phyloP scores from a whole-genome alignment of 2,888 invertebrate genomes.

The Rhyacophila evoluta region DNA sequence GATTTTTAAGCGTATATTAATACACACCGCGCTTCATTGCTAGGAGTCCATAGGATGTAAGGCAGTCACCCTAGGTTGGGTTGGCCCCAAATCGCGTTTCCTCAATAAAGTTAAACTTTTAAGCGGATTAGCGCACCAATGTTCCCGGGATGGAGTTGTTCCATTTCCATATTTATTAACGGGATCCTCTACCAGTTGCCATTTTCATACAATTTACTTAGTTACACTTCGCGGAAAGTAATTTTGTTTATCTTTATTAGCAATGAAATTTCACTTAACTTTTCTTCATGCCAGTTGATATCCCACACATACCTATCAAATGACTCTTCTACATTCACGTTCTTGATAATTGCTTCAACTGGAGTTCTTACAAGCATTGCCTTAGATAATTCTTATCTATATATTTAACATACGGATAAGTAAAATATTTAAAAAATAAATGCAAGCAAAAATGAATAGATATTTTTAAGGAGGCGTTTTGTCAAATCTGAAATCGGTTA shows the following conservation, averaged over 20 bases:
- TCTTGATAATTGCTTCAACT: too few relatives aligned
- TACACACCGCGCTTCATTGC: constrained; percentile 3
- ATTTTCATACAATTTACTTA: constrained; percentile 23
- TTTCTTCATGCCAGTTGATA: background rate
- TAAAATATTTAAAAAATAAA: too few relatives aligned
- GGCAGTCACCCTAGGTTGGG: constrained; percentile 19
- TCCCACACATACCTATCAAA: background rate
- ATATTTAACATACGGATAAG: too few relatives aligned
- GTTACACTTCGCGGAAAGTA: background rate
- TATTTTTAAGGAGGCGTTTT: too few relatives aligned
- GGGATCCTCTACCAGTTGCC: constrained; percentile 38
- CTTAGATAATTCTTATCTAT: too few relatives aligned
- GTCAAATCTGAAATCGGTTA: too few relatives aligned
- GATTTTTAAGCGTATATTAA: background rate
- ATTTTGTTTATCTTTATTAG: background rate
- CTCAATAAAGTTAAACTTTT: constrained; percentile 49
- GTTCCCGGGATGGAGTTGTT: constrained; percentile 45
- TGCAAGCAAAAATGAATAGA: too few relatives aligned
- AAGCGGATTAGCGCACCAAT: constrained; percentile 48
- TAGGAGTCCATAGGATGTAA: background rate
- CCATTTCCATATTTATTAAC: constrained; percentile 52
- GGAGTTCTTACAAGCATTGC: too few relatives aligned
- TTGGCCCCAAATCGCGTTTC: constrained; percentile 33
- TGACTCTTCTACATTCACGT: too few relatives aligned
- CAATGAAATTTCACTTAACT: background rate